Base-by-base conservation (phyloP, 2,797 vertebrate species). In the Coccyzus lansbergi region DNA sequence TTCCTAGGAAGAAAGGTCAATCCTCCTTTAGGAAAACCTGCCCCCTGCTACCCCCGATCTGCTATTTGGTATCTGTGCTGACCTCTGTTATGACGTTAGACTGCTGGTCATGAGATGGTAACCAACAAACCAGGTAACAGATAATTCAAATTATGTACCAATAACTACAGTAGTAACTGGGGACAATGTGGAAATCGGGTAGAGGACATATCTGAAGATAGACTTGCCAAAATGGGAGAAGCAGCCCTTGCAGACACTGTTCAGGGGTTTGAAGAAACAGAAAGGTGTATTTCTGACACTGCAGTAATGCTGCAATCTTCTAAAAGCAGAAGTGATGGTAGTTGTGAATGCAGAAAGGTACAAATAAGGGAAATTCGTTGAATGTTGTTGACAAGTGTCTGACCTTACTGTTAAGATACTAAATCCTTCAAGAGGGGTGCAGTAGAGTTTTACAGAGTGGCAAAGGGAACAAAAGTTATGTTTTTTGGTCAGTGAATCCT, bases 31-130 rank as follows among this genome's bases (percentile, higher is more conserved):
- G 17, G 15, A 36, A 22, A 31, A 62, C 40, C 36, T 9, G 8
- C 15, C 7, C 15, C 46, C 19, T 1, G 2, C 10, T 8, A 14
- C 5, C 15, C 46, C 19, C 1, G 2, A 3, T 59, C 55, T 79
- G 20, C 8, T 82, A 5, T 36, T 12, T 78, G 26, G 16, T 67
- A 40, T 36, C 18, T 84, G 5, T 76, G 24, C 38, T 90, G 40
- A 44, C 15, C 52, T 60, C 38, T 70, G 9, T 29, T 74, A 21
- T 71, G 56, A 8, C 70, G 29, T 9, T 49, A 26, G 62, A 36
- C 20, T 75, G 18, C 46, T 65, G 1, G 1, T 65, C 19, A 17
- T 60, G 40, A 64, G 15, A n/a, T 29, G 29, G 25, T 12, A 10
- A 63, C 18, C 29, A 76, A 22, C 21, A 82, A 53, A 59, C 11